phyloP scores from a whole-genome alignment of 2,113 vertebrate species.

The Protobothrops flavoviridis region DNA sequence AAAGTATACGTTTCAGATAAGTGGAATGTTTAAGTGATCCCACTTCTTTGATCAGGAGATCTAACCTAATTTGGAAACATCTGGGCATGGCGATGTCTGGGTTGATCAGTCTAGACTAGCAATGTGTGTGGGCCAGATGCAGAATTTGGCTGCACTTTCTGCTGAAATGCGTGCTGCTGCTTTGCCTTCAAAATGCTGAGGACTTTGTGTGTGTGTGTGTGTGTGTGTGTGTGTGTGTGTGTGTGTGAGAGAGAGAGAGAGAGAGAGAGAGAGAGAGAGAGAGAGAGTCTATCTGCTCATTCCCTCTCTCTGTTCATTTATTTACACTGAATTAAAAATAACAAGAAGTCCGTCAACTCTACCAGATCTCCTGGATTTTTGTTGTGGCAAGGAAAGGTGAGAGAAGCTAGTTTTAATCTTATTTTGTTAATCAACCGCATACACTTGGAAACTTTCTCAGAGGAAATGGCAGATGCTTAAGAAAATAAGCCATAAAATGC shows the following conservation, averaged over 20 bases:
- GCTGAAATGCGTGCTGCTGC: conserved; percentile 41
- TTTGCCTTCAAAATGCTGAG: conserved; percentile 57
- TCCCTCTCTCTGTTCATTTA: neutral
- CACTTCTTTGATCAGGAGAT: conserved; percentile 62
- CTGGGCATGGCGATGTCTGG: conserved; percentile 41
- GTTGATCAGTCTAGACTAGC: conserved; percentile 55
- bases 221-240: conserved; percentile 33
- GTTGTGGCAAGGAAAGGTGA: neutral
- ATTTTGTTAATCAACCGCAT: conserved; percentile 12
- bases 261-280: neutral
- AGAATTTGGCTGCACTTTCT: conserved; percentile 52
- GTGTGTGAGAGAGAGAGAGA: neutral
- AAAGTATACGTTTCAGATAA: conserved; percentile 48
- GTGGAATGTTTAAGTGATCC: conserved; percentile 34
- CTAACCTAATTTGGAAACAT: conserved; percentile 65
- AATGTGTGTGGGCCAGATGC: conserved; percentile 68
- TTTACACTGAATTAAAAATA: conserved; percentile 51
- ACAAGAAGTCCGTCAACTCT: conserved; percentile 22
- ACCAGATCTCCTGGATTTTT: neutral
- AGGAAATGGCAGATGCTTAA: conserved; percentile 8
- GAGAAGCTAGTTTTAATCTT: neutral
- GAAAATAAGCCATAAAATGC: neutral
- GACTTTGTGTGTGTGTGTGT: conserved; percentile 10
- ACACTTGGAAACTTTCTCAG: conserved; percentile 14
- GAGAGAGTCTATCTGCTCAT: neutral